Evolutionary conservation across 2,797 vertebrate species (phyloP), one percentile per base, ranked within the genome.

Genomic region (Tapirus indicus): DNA sequence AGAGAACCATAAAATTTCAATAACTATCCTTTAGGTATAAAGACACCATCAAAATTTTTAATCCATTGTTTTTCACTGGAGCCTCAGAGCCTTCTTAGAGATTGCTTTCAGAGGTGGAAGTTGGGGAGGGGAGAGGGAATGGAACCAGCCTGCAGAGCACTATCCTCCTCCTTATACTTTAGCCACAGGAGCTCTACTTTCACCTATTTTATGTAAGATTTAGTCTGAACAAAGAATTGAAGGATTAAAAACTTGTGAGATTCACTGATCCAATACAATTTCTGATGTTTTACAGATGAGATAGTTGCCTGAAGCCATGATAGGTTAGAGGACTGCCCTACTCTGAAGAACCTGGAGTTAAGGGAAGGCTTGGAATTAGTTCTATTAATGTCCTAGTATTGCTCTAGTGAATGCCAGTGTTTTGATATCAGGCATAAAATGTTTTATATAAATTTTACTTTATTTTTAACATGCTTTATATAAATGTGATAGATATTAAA

Each of bases 381-480:
- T 85, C 18, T 86, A 2, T 88, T 79, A 87, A 69, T 23, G 13
- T 92, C 29, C 49, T 83, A 47, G 18, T 52, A 82, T 84, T 62
- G 47, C 21, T 94, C 7, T 78, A 29, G 29, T 88, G 38, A 86
- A 77, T 66, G 52, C 14, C 7, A 78, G 20, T 21, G 5, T 96
- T 95, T 94, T 88, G 58, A 27, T 64, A 71, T 75, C 18, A 88
- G 27, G 66, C 18, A 83, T 74, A 68, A 90, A 56, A 68, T 93
- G 44, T 60, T 92, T 94, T 75, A 35, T 82, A 64, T 80, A 49
- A 75, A 66, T 89, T 87, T 1, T 3, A 64, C 29, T 89, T 84
- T 86, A 86, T 95, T 85, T 93, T 95, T 75, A 92, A 94, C 16
- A 52, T 94, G 38, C 7, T 80, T 96, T 89, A 77, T 60, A 38